phyloP scores from a whole-genome alignment of 2,888 invertebrate species.

The Margaritifera margaritifera region DNA sequence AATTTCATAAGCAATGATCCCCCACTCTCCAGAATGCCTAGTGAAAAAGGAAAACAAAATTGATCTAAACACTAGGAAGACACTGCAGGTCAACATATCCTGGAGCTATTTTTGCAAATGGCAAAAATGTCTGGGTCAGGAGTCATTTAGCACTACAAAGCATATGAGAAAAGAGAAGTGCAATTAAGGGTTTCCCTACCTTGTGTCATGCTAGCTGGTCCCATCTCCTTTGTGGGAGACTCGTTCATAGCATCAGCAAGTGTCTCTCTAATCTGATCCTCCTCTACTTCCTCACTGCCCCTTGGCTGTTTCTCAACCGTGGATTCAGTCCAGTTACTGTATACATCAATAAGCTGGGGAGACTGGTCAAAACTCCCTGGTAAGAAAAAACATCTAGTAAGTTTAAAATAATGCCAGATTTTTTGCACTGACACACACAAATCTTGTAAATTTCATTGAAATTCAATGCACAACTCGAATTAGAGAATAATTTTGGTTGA shows the following conservation, averaged over 20 bases:
- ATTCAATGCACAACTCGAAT: background rate
- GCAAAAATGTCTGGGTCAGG: too few species aligned
- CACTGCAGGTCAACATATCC: too few species aligned
- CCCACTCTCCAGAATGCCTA: too few species aligned
- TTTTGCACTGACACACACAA: background rate
- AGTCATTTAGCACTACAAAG: too few species aligned
- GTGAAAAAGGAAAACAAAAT: too few species aligned
- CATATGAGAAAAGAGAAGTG: too few species aligned
- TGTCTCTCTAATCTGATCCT: conserved; percentile 88
- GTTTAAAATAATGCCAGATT: background rate
- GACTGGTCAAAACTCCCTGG: conserved; percentile 93
- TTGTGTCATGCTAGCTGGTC: conserved; percentile 51
- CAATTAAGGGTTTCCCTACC: conserved; percentile 23
- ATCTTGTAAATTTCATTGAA: background rate
- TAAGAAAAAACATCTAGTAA: conserved; percentile 15
- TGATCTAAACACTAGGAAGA: too few species aligned
- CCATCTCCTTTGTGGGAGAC: conserved; percentile 76
- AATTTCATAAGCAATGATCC: too few species aligned
- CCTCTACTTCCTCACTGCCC: conserved; percentile 73
- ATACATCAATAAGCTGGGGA: conserved; percentile 85
- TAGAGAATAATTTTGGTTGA: background rate
- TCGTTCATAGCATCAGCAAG: conserved; percentile 96
- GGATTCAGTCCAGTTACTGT: conserved; percentile 70
- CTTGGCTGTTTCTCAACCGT: conserved; percentile 59
- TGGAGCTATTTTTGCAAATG: too few species aligned